Conservation (phyloP, 2,113 vertebrate species). For the Prionailurus viverrinus region DNA sequence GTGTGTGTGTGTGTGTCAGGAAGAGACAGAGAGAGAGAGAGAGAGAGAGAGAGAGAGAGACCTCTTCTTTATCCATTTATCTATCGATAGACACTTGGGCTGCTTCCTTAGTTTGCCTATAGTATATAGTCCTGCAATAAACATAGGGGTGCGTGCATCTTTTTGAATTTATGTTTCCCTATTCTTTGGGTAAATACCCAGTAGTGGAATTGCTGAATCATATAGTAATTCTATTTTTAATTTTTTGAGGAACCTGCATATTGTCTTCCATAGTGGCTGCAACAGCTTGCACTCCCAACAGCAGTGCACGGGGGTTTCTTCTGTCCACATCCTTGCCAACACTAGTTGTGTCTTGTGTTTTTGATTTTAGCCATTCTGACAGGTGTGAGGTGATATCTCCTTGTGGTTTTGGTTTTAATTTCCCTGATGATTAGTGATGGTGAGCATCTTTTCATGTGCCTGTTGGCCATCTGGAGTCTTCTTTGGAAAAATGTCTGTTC, state of each 20-base stretch:
- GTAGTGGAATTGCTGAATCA: background rate
- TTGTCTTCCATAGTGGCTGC: background rate
- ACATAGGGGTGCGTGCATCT: no score
- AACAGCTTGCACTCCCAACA: background rate
- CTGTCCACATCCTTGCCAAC: background rate
- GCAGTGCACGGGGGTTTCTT: background rate
- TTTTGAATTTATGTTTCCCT: background rate
- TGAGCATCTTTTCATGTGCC: background rate
- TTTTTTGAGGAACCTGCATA: background rate
- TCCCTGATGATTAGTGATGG: background rate
- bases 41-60: no score
- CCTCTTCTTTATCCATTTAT: no score
- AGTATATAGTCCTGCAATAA: no score
- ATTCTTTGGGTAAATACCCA: background rate
- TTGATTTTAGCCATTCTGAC: background rate
- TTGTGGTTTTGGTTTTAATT: background rate
- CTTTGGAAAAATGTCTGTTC: background rate
- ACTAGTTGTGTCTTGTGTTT: background rate
- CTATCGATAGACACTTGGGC: no score
- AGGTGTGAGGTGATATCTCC: background rate
- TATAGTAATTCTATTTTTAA: background rate
- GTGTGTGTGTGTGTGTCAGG: no score
- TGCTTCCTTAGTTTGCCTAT: no score
- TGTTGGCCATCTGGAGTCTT: background rate
- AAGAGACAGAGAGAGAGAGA: no score